Base-by-base conservation (phyloP, 2,797 vertebrate genomes). In the Lindbergichthys nudifrons region DNA sequence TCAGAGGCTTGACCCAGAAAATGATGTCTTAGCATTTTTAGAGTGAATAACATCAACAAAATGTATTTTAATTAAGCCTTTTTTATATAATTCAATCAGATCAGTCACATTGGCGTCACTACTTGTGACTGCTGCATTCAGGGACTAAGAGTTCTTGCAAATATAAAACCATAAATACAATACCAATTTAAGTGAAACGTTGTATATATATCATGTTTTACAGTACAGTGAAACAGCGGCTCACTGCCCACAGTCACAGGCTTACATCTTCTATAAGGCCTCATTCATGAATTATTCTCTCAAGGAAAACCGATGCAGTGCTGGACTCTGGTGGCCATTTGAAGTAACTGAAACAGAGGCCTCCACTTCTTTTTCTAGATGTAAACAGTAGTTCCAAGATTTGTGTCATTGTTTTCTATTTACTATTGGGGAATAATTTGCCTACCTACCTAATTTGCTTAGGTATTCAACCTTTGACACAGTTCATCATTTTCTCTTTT, bases 311-410 rank as follows among this genome's bases (percentile, higher is more conserved):
- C 11, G 2, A 77, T 68, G 75, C 71, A 73, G 50, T 86, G 79
- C 81, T 88, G 88, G 70, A 46, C 86, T 89, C 89, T 91, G 45
- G 81, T 92, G 91, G 91, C 26, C 60, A n/a, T 15, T 62, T 50
- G 2, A 48, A 21, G 82, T 14, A 79, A 89, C 66, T 87, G 70
- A 74, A 66, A 26, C 47, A 21, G 4, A 39, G 5, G 16, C 3
- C 1, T 10, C 8, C 32, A 36, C 8, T 36, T 6, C 0, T 36
- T 36, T 36, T 9, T 36, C 32, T 36, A 6, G 2, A n/a, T 1
- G 4, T 26, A 5, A 70, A 36, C 2, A 64, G 10, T 30, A 46
- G 1, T 4, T 56, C 26, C 46, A 1, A 45, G 2, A 32, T 39
- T 12, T 7, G 16, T 26, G 5, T 21, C 15, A 41, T 6, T 39